Base-by-base conservation (phyloP, 2,113 vertebrate genomes). In the Entomyzon cyanotis region DNA sequence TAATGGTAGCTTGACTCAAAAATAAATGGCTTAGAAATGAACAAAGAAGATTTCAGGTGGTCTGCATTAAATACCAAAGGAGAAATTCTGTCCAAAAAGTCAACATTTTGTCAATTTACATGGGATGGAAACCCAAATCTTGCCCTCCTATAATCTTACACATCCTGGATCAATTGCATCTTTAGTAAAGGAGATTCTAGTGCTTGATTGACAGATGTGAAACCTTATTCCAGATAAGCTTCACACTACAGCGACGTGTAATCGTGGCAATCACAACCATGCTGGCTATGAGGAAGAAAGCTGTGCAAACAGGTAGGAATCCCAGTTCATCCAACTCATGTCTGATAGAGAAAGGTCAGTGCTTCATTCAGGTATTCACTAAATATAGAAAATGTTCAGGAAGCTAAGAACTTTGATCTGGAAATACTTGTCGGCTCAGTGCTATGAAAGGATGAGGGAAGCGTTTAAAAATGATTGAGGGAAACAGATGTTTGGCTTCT, bases 401-500 rank as follows among this genome's bases (percentile, higher is more conserved):
- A 96, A 96, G 77, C 44, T 73, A 63, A 89, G 80, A 2, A 5
- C 92, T 94, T 94, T 95, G 95, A 96, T 96, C 92, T 91, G 90
- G 75, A 89, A 91, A 92, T 94, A 91, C 30, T 89, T 83, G 62
- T 55, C 90, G 59, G 62, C 55, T 75, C 9, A 4, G 27, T 3
- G 3, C 44, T 91, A 37, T 56, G 94, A 83, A 96, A 81, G 84
- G 91, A 92, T 91, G 90, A 92, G 67, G 33, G 62, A 94, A 95
- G 65, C 33, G n/a, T 74, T 95, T 85, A n/a, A 85, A 94, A 89
- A 83, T 41, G 94, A 78, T 95, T 0, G 25, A 90, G 96, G 95
- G 96, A 96, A 97, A 91, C 96, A 97, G 93, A 95, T 97, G 96
- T 96, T 95, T 97, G 94, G 93, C 93, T 75, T 90, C 89, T 88